Evolutionary conservation across 2,113 vertebrate species (phyloP).

Genomic region (Phoxinus phoxinus): DNA sequence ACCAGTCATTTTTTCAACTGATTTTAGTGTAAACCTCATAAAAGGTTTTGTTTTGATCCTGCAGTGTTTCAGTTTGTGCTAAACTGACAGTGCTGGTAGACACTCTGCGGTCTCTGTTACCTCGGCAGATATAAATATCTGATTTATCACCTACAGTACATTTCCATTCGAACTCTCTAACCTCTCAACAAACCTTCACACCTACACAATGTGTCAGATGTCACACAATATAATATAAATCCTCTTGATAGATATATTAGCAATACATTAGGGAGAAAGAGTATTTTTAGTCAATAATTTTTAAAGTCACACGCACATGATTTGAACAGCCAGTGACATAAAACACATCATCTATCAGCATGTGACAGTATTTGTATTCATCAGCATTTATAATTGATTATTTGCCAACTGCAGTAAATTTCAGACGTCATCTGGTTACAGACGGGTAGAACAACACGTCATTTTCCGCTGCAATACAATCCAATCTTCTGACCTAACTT

Average conservation of each 20-base stretch:
- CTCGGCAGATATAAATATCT: conserved; percentile 44
- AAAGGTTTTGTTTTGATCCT: not conserved
- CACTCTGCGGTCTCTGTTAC: not conserved
- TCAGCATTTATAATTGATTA: not conserved
- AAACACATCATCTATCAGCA: not conserved
- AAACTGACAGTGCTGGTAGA: not conserved
- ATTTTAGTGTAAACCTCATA: not conserved
- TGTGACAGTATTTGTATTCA: not conserved
- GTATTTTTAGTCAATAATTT: not conserved
- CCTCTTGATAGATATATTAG: not conserved
- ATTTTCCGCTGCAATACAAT: not conserved
- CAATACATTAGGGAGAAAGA: not conserved
- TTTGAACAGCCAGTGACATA: conserved; percentile 9
- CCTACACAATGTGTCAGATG: conserved; percentile 16
- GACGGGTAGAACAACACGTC: not conserved
- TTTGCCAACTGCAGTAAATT: not conserved
- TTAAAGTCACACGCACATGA: not conserved
- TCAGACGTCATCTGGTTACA: not conserved
- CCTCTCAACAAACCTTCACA: not conserved
- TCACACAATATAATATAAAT: not conserved
- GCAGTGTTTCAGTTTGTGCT: not conserved
- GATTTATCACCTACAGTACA: conserved; percentile 35
- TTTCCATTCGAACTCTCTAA: conserved; percentile 15
- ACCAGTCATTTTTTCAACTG: not conserved
- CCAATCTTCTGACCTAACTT: not conserved